phyloP scores from a whole-genome alignment of 2,888 invertebrate genomes.

The Pollenia angustigena region DNA sequence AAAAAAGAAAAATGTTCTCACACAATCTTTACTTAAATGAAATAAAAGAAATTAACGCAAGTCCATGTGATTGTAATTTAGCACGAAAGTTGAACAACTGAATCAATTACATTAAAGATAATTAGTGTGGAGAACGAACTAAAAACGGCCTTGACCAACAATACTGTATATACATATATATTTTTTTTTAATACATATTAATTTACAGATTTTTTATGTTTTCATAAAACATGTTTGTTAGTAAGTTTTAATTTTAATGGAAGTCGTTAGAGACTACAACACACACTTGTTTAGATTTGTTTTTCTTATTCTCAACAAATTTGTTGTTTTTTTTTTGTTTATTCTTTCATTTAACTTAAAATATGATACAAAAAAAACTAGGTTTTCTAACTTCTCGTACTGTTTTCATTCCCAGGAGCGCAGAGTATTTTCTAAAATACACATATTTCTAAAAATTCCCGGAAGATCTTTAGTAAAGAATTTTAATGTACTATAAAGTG shows the following conservation, averaged over 20 bases:
- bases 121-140: background rate
- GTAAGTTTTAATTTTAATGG: background rate
- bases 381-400: too few relatives aligned
- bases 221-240: background rate
- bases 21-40: background rate
- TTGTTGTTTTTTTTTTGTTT: background rate
- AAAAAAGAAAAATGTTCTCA: background rate
- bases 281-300: background rate
- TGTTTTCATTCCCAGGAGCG: too few relatives aligned
- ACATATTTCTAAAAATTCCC: too few relatives aligned
- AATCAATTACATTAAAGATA: constrained; percentile 20
- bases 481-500: too few relatives aligned
- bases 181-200: background rate
- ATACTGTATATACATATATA: background rate
- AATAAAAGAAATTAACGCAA: background rate
- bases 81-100: constrained; percentile 2
- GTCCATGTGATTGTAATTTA: background rate
- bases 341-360: background rate
- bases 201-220: background rate
- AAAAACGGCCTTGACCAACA: constrained; percentile 23
- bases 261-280: background rate
- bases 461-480: too few relatives aligned
- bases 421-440: too few relatives aligned
- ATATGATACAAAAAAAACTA: too few relatives aligned
- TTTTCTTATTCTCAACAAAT: background rate